Evolutionary conservation across 2,888 invertebrate species (phyloP), one percentile per base, ranked within the genome.

Genomic region (Sturmia bella): DNA sequence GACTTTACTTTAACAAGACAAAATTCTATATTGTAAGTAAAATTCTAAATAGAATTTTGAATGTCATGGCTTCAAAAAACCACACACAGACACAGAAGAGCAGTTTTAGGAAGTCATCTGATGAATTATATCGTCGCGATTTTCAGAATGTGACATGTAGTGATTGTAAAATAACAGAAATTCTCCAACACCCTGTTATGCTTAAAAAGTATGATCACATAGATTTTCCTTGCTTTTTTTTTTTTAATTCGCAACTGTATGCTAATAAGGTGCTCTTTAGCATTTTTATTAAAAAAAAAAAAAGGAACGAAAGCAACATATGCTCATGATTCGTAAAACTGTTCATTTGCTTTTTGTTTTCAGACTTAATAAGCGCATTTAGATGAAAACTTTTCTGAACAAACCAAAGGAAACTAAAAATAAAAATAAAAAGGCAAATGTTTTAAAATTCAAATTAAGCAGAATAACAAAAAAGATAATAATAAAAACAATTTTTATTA

Each of bases 201-300:
- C n/a, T n/a, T n/a, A 12, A 12, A 13, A 48, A 32, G 45, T 63
- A 3, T 9, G 13, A 17, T 17, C 24, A 37, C 37, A 9, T 9
- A n/a, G 1, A 39, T 11, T 27, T 27, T 54, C 15, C 24, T 21
- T 7, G 43, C 11, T 11, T 43, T 9, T 1, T 17, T 12, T 57
- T 1, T 21, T 39, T 12, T 39, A 52, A 19, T 32, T 68, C 61
- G 24, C 45, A 68, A 69, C 77, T 73, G 21, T 73, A 69, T 77
- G 81, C 63, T 73, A 81, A 77, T 77, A 69, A 68, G 45, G 59
- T 39, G 19, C 63, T 68, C 41, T 52, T 80, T 75, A 77, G 63
- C 48, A 68, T 73, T 52, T 57, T 64, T 45, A 39, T 24, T 19
- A 68, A n/a, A n/a, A n/a, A n/a, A n/a, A n/a, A n/a, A n/a, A n/a